Base-by-base conservation (phyloP, 1,140 invertebrate genomes). In the Drosophila kohkoa region DNA sequence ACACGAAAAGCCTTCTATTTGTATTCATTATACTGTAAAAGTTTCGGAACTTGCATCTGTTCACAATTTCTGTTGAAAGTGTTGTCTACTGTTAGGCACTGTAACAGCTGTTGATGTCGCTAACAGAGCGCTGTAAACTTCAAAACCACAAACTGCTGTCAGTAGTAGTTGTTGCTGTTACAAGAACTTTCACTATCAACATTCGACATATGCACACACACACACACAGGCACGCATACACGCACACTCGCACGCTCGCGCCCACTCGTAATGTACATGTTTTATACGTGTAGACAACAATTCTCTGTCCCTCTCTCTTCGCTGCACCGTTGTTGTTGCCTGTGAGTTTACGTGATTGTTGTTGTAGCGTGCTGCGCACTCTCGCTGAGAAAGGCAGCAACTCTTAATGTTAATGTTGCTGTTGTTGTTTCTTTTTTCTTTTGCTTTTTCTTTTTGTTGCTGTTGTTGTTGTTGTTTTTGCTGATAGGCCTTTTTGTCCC, bases 151-250 rank as follows among this genome's bases (percentile, higher is more conserved):
- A 73, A 15, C 58, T 48, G 69, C 16, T 73, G 20, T 25, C 20
- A 25, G 20, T 25, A 66, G 51, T 82, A 64, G 64, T 63, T 67
- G 65, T 77, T 70, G 65, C 59, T 65, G 66, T 20, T 69, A 59
- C 32, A 20, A 45, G 66, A 79, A 88, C 83, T 88, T 88, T 88
- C 83, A 88, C 83, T 87, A 82, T 88, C 80, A 75, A 41, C 64
- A 68, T 72, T 67, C 66, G 63, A 46, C 60, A 82, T 66, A 67
- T 75, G 70, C 49, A 64, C 11, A 60, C 49, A 77, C 25, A 35
- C 41, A 57, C 6, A 30, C 20, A 66, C 51, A 55, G 5, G 20
- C 20, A 32, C 20, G 10, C n/a, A 46, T 15, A 65, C 30, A 52
- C 4, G 41, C 54, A 49, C 16, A 59, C 25, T 54, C n/a, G 63